Evolutionary conservation across 2,888 invertebrate species (phyloP), one percentile per base, ranked within the genome.

Genomic region (Notodonta ziczac): DNA sequence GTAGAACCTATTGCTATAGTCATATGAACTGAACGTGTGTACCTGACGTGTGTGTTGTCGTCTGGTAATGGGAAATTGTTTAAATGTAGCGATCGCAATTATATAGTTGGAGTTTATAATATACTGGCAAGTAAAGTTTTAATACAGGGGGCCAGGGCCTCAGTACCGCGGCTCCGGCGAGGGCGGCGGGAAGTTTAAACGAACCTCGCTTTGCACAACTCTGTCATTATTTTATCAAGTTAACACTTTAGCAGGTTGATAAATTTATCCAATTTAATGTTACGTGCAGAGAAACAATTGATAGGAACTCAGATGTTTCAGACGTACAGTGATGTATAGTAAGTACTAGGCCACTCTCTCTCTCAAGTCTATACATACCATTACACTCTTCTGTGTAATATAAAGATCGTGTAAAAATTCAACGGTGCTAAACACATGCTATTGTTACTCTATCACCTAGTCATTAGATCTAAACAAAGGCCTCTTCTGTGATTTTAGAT

Each of bases 211-310:
- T 50, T 16, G 9, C 50, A 46, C 13, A n/a, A 46, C 46, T 9
- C 16, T 8, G 50, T 9, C 16, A 14, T 50, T 16, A 50, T 50
- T 50, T 50, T 50, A 50, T 50, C 50, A 50, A 50, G 8, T 50
- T 50, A 9, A 10, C 16, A 16, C 16, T 16, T 50, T 50, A 16
- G 16, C 16, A 50, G 16, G 50, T 50, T 50, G 9, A 50, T 50
- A 50, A 50, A 50, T 16, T 50, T 50, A 50, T 14, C 50, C 50
- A 50, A 50, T 50, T 50, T 16, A 50, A 9, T 50, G 50, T 50
- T 50, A 16, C 12, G 16, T 9, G 50, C 8, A 16, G 50, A n/a
- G 50, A 50, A 50, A 50, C 16, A 50, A 5, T n/a, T 46, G 46
- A n/a, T 46, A n/a, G 13, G 10, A 46, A 6, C 5, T 46, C 24